Evolutionary conservation across 2,888 invertebrate species (phyloP), one percentile per base, ranked within the genome.

Genomic region (Meganola albula): DNA sequence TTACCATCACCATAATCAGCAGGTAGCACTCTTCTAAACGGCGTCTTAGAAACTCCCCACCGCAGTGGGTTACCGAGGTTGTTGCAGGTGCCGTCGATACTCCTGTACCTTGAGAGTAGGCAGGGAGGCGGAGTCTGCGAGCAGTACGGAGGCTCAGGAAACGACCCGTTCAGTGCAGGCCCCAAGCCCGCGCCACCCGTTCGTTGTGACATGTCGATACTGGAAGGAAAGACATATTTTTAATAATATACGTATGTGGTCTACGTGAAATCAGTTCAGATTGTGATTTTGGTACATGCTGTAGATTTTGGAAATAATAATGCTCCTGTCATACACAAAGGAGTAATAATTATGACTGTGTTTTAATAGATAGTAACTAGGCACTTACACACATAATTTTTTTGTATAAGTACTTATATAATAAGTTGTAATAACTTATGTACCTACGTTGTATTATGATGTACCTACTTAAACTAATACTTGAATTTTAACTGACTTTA

Each of bases 1-100:
- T 82, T 87, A 82, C 94, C 94, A 63, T 96, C 94, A 6, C 88
- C 90, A 64, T 95, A 96, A 57, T 90, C 90, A 1, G 95, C 89
- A 0, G 91, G 89, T 4, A 95, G 63, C n/a, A 89, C 87, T 58
- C 94, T 88, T 32, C 92, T 86, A 53, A 92, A 95, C 0, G 93
- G 92, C n/a, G 88, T 89, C 63, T 91, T 90, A 0, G 93, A 88
- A 0, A 91, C 90, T 0, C 96, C 96, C 86, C 88, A 92, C 2
- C 75, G 73, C n/a, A 82, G 64, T 0, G 91, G 90, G 46, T 92
- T 77, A 5, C 78, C 53, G 36, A 90, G 65, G 65, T 92, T 93
- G 63, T 96, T 96, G 66, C 96, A 96, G 2, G 88, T 88, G 0
- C 95, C 96, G 50, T 93, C 91, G 20, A 88, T 83, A 0, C 86